Conservation (phyloP, 2,113 vertebrate genomes). For the Sylvia atricapilla region DNA sequence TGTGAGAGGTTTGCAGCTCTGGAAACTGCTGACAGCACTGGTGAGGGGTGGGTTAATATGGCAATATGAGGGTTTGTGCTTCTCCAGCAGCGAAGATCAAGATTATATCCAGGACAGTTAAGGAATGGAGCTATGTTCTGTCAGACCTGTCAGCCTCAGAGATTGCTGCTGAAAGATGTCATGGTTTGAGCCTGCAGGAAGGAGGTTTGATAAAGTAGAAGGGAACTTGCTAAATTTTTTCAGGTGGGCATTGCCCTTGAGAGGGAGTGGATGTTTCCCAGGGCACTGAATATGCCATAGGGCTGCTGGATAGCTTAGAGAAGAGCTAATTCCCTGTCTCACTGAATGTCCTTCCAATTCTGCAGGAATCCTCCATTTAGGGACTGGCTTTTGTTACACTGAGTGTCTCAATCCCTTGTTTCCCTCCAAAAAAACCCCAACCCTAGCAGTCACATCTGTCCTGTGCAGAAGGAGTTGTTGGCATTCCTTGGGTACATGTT, state of each 20-base stretch:
- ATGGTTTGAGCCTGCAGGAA: neutral
- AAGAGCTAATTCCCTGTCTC: neutral
- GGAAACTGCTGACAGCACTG: neutral
- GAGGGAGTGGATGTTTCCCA: neutral
- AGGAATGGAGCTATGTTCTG: neutral
- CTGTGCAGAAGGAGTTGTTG: neutral
- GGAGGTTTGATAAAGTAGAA: neutral
- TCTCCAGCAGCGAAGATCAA: neutral
- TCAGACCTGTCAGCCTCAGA: neutral
- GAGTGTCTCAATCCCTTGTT: neutral
- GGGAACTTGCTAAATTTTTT: neutral
- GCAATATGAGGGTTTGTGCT: neutral
- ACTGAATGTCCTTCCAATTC: neutral
- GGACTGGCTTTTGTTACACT: neutral
- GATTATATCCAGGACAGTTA: neutral
- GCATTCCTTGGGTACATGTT: neutral
- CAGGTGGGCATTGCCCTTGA: neutral
- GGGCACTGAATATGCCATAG: neutral
- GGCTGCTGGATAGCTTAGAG: neutral
- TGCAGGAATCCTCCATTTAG: neutral
- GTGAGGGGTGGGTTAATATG: neutral
- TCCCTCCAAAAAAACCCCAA: fast-evolving
- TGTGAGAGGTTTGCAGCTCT: neutral
- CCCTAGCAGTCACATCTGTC: neutral
- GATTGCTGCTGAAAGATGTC: neutral